A percentile compares a stretch with the other conserved stretches of the same genome.
These are phyloP conservation scores for Eilema griseolum DNA, from an alignment of 2,888 invertebrate species.

Conservation along the genomic window DNA sequence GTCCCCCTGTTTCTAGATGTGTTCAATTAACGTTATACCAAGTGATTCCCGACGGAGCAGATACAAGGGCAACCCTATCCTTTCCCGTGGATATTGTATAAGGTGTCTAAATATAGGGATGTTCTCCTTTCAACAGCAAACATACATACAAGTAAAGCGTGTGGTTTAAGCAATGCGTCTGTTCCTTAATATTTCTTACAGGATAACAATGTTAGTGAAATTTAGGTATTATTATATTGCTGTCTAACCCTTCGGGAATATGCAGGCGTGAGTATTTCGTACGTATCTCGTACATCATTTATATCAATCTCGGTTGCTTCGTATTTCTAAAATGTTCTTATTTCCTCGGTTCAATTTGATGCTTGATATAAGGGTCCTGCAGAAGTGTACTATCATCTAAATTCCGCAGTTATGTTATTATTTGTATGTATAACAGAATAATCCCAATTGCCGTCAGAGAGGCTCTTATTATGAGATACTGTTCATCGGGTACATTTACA, in stretches of 20 bases:
- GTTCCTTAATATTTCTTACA: background rate
- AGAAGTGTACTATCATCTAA: no score
- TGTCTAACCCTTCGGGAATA: background rate
- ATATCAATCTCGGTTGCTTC: no score
- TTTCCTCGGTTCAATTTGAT: no score
- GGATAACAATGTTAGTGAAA: background rate
- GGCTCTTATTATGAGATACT: no score
- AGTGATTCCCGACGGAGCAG: background rate
- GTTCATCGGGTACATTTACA: no score
- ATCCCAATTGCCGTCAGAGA: no score
- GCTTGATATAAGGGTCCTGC: no score
- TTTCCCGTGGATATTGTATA: background rate
- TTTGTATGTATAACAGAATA: no score
- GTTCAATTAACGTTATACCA: background rate
- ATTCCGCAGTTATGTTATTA: no score
- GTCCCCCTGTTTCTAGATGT: background rate
- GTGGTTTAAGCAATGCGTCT: background rate
- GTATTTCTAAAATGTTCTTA: no score
- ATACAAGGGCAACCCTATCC: background rate
- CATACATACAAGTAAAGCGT: background rate
- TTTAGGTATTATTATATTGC: background rate
- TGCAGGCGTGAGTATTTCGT: background rate
- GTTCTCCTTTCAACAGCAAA: background rate
- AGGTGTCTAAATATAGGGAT: background rate
- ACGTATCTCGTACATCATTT: no score